phyloP scores from a whole-genome alignment of 1,140 invertebrate species.

The Myzus persicae region DNA sequence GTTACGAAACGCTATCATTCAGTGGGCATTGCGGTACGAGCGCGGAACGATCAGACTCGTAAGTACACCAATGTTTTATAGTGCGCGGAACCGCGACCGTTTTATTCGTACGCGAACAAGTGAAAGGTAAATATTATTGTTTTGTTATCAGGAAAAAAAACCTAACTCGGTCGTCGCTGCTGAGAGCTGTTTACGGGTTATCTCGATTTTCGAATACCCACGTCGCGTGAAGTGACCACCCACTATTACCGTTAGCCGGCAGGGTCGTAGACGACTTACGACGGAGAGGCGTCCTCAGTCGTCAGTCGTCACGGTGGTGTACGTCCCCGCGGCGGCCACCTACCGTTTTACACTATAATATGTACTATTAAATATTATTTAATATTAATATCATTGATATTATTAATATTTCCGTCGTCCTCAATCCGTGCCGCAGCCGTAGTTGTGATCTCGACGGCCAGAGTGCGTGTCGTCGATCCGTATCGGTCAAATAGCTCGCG shows the following conservation, averaged over 20 bases:
- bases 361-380: background rate
- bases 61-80: background rate
- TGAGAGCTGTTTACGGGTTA: background rate
- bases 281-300: background rate
- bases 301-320: background rate
- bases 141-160: background rate
- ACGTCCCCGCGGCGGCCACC: background rate
- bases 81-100: background rate
- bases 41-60: background rate
- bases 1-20: background rate
- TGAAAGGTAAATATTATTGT: constrained; percentile 2
- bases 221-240: background rate
- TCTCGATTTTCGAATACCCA: constrained; percentile 6
- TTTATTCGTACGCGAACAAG: background rate
- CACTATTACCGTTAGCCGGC: background rate
- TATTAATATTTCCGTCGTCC: background rate
- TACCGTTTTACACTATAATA: background rate
- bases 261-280: background rate
- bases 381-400: background rate
- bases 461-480: background rate
- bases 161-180: background rate
- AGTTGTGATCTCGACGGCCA: background rate
- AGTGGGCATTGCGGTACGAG: background rate
- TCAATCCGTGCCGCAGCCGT: background rate
- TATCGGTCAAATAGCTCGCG: background rate